Percentiles rank a stretch among this genome's conserved stretches.
These are phyloP conservation scores for Paradoxurus hermaphroditus DNA, from an alignment of 2,113 vertebrate genomes.

Conservation along the genomic window DNA sequence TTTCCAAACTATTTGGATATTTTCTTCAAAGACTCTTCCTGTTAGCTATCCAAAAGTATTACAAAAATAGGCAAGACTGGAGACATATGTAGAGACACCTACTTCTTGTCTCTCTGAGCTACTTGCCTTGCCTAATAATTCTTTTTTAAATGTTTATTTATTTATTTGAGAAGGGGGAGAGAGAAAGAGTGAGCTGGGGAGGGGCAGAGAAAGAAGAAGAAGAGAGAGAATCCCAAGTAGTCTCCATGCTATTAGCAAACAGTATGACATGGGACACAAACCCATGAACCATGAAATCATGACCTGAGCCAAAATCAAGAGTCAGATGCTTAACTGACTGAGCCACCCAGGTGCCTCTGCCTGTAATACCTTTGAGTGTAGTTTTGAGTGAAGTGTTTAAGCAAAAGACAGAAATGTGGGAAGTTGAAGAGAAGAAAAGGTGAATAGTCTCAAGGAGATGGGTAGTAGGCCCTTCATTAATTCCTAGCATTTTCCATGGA, in stretches of 20 bases:
- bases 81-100: background rate
- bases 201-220: too few relatives aligned
- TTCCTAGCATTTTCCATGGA: background rate
- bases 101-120: background rate
- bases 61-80: background rate
- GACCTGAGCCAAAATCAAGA: too few relatives aligned
- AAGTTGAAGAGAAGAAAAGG: background rate
- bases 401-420: background rate
- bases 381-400: background rate
- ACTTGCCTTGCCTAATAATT: background rate
- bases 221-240: too few relatives aligned
- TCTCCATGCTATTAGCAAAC: too few relatives aligned
- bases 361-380: background rate
- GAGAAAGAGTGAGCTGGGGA: too few relatives aligned
- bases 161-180: too few relatives aligned
- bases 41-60: background rate
- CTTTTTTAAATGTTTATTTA: too few relatives aligned
- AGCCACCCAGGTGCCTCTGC: too few relatives aligned
- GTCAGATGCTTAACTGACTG: too few relatives aligned
- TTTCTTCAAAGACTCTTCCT: slow-evolving; percentile 38
- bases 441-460: background rate
- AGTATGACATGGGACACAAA: too few relatives aligned
- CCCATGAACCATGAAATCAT: too few relatives aligned
- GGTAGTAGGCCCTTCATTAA: background rate
- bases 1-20: slow-evolving; percentile 32